Base-by-base conservation (phyloP, 2,888 invertebrate species). In the Heliconius charithonia region DNA sequence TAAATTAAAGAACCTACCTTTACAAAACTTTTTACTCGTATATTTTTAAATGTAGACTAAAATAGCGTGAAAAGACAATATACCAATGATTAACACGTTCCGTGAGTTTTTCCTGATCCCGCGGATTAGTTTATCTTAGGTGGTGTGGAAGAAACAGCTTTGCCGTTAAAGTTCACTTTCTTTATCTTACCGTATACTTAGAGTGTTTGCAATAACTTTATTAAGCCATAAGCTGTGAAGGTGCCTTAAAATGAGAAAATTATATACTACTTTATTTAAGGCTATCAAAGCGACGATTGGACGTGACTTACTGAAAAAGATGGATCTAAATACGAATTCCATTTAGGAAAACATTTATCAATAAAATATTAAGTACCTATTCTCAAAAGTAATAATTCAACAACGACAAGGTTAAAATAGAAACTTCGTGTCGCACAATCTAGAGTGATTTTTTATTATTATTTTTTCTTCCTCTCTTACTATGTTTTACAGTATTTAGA, bases 91-190 rank as follows among this genome's bases (percentile, higher is more conserved):
- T 41, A 27, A 41, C 56, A 67, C 81, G 72, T 25, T 79, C 56
- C 84, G 84, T 84, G 84, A 75, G 51, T 69, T 69, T 76, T 70
- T 27, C 56, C 27, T 75, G 67, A 83, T 82, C 82, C 81, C 41
- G n/a, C 12, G 80, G 84, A 82, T 84, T 83, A 84, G 69, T 59
- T 81, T 84, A 83, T 83, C 84, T 79, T 70, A 73, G 78, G 63
- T 75, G 78, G 88, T 69, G 75, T 41, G 41, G 41, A 62, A 79
- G 74, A 74, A 76, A 59, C 56, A 63, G 63, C 74, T 41, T 27
- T 12, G 16, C 25, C 25, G 32, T 67, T 41, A 77, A 75, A 77
- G 41, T 77, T 67, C 72, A 66, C 76, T 37, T 80, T 77, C 67
- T 73, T 80, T 77, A 80, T 78, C 81, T 74, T 25, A 37, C 63